These are phyloP conservation scores for Helicolenus hilgendorfi DNA, from an alignment of 2,797 vertebrate species.

Conservation along the genomic window DNA sequence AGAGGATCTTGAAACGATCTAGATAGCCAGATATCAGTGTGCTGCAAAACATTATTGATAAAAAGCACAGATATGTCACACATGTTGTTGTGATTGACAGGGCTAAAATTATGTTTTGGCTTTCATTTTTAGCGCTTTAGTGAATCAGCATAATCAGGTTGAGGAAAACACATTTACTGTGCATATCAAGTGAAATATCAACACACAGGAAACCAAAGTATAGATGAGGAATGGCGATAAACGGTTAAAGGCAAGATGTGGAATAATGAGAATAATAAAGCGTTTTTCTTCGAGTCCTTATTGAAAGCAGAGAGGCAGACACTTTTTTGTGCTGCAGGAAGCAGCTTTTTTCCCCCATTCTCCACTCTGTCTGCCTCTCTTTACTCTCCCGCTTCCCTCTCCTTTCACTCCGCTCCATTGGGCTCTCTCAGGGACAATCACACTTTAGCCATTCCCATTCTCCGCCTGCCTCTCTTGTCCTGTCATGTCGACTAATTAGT, in stretches of 20 bases:
- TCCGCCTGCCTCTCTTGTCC: constrained; percentile 78
- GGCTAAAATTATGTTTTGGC: neutral
- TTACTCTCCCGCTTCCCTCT: constrained; percentile 43
- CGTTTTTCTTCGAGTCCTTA: constrained; percentile 44
- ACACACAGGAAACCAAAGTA: neutral
- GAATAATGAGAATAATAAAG: constrained; percentile 55
- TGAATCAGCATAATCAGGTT: neutral
- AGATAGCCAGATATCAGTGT: constrained; percentile 29
- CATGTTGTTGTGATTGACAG: constrained; percentile 8
- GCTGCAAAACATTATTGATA: constrained; percentile 29
- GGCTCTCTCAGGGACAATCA: constrained; percentile 72
- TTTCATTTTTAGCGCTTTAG: neutral
- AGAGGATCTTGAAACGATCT: constrained; percentile 30
- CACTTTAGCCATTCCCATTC: constrained; percentile 68
- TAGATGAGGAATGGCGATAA: constrained; percentile 24
- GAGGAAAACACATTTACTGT: neutral
- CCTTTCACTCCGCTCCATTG: constrained; percentile 62
- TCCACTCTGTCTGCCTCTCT: constrained; percentile 43
- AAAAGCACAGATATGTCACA: constrained; percentile 33
- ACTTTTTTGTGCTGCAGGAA: constrained; percentile 70
- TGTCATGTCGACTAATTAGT: constrained; percentile 87
- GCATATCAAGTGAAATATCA: neutral
- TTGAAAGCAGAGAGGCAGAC: constrained; percentile 52
- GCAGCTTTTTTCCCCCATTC: constrained; percentile 68
- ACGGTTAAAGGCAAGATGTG: constrained; percentile 36